phyloP scores from a whole-genome alignment of 1,140 invertebrate genomes.

The Temnothorax longispinosus region DNA sequence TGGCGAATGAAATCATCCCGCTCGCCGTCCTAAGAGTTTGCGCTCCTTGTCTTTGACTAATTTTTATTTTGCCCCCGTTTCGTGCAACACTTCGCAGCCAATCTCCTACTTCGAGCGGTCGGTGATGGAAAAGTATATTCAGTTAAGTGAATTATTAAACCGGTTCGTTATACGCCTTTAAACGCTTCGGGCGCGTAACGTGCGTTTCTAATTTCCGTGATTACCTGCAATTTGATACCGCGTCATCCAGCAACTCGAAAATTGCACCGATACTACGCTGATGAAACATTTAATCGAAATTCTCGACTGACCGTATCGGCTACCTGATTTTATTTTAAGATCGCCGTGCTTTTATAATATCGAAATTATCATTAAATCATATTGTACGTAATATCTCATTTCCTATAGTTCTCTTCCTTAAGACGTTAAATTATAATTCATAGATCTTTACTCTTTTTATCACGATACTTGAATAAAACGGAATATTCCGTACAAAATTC shows the following conservation, averaged over 20 bases:
- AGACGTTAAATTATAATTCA: neutral
- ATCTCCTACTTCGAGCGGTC: neutral
- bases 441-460: neutral
- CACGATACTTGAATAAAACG: neutral
- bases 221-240: conserved; percentile 71
- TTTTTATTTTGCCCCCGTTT: conserved; percentile 38
- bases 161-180: conserved; percentile 38
- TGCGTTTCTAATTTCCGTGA: conserved; percentile 72
- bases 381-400: neutral
- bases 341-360: neutral
- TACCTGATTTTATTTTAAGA: conserved; percentile 46
- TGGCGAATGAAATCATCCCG: conserved; percentile 78
- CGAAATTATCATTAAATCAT: conserved; percentile 13
- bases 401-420: neutral
- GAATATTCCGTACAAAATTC: conserved; percentile 7
- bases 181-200: conserved; percentile 47
- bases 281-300: conserved; percentile 52
- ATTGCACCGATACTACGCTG: conserved; percentile 33
- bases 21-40: conserved; percentile 37
- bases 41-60: conserved; percentile 47
- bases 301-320: conserved; percentile 7
- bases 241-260: conserved; percentile 63
- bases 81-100: neutral
- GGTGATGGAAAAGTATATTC: conserved; percentile 21
- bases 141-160: conserved; percentile 67